phyloP scores from a whole-genome alignment of 2,113 vertebrate species.

The Lagopus leucura region DNA sequence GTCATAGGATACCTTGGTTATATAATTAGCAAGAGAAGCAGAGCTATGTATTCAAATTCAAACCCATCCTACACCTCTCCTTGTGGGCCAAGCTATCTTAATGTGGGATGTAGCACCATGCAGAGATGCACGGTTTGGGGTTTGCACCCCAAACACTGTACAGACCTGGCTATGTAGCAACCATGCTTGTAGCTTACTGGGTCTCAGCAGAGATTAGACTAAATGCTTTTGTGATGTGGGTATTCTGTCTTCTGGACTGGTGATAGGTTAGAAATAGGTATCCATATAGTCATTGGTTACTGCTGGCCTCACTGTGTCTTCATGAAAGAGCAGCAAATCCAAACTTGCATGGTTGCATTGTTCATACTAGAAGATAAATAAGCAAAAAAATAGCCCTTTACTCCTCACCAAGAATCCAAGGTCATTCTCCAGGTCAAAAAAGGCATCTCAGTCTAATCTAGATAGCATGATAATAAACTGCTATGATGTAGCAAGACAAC shows the following conservation, averaged over 20 bases:
- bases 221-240: not conserved
- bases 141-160: not conserved
- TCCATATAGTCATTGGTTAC: not conserved
- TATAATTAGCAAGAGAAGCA: not conserved
- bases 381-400: not conserved
- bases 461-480: not conserved
- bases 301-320: not conserved
- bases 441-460: not conserved
- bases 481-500: not conserved
- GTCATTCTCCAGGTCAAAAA: not conserved
- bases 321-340: not conserved
- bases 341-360: not conserved
- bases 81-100: not conserved
- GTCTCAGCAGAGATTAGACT: not conserved
- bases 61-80: not conserved
- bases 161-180: not conserved
- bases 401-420: not conserved
- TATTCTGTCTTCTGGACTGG: not conserved
- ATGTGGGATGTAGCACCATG: not conserved
- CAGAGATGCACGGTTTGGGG: not conserved
- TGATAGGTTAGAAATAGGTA: not conserved
- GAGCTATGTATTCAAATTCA: not conserved
- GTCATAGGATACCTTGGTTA: not conserved
- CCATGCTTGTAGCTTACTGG: not conserved
- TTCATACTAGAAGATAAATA: not conserved